phyloP scores from a whole-genome alignment of 2,113 vertebrate genomes.

The Caloenas nicobarica region DNA sequence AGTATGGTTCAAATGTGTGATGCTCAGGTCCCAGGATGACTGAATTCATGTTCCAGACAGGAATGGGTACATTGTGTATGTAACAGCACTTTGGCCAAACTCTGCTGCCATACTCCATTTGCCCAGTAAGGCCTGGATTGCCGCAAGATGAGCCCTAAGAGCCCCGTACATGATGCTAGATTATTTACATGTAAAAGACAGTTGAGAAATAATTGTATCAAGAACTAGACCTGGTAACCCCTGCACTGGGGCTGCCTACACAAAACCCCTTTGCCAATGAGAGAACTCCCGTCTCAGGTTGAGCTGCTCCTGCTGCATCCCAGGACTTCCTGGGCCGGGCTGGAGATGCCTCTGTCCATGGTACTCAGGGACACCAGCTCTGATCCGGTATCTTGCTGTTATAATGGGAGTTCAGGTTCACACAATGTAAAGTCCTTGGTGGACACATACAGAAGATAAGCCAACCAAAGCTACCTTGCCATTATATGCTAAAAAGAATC shows the following conservation, averaged over 20 bases:
- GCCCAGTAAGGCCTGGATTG: background rate
- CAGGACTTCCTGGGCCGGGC: no score
- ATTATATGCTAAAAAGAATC: background rate
- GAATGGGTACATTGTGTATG: background rate
- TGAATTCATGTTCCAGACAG: background rate
- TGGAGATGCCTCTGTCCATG: conserved; percentile 31
- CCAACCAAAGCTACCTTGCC: background rate
- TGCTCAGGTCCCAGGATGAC: background rate
- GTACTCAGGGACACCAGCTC: background rate
- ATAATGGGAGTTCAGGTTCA: background rate
- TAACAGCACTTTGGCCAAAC: background rate
- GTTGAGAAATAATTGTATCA: background rate
- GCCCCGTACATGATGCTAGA: background rate
- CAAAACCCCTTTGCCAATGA: background rate
- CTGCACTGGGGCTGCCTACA: background rate
- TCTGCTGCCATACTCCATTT: background rate
- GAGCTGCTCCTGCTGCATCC: background rate
- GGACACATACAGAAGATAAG: background rate
- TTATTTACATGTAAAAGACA: background rate
- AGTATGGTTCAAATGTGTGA: background rate
- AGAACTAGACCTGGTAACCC: background rate
- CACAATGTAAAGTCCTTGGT: background rate
- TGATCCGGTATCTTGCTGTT: rapidly evolving
- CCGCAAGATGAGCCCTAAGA: background rate
- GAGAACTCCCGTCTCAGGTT: background rate